Evolutionary conservation across 2,113 vertebrate species (phyloP).

Genomic region (Falco punctatus): DNA sequence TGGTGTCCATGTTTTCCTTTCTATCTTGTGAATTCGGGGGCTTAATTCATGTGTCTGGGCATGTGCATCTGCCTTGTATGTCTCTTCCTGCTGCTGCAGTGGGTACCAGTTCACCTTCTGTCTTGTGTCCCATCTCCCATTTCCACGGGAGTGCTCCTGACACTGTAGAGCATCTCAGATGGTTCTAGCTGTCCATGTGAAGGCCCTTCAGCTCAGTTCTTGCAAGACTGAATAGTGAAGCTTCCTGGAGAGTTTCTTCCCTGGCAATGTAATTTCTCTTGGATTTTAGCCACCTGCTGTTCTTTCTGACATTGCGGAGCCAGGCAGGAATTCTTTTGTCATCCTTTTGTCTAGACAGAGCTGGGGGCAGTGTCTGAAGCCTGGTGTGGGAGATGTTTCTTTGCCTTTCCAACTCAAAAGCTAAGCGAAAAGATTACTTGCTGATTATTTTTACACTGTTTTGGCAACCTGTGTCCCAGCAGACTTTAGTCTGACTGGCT

Average conservation of each 20-base stretch:
- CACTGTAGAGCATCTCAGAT: neutral
- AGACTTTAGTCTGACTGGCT: neutral
- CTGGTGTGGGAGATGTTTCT: neutral
- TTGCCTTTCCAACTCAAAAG: neutral
- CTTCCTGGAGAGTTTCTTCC: neutral
- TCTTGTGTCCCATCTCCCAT: neutral
- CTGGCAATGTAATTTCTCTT: neutral
- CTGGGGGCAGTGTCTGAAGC: neutral
- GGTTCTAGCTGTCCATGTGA: neutral
- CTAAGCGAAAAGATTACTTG: neutral
- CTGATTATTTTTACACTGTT: neutral
- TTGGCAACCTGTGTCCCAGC: neutral
- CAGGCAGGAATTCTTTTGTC: slow-evolving; percentile 10
- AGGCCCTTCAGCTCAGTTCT: neutral
- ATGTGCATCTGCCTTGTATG: neutral
- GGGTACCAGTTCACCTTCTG: neutral
- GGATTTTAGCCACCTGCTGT: neutral
- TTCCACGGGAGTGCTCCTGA: fast-evolving
- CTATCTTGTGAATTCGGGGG: neutral
- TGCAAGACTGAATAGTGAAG: neutral
- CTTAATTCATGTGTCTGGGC: neutral
- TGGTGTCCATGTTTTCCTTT: neutral
- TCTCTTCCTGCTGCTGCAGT: neutral
- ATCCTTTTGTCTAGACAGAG: slow-evolving; percentile 55
- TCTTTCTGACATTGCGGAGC: neutral